Conservation (phyloP, 2,797 vertebrate genomes). For the Sitta carolinensis region DNA sequence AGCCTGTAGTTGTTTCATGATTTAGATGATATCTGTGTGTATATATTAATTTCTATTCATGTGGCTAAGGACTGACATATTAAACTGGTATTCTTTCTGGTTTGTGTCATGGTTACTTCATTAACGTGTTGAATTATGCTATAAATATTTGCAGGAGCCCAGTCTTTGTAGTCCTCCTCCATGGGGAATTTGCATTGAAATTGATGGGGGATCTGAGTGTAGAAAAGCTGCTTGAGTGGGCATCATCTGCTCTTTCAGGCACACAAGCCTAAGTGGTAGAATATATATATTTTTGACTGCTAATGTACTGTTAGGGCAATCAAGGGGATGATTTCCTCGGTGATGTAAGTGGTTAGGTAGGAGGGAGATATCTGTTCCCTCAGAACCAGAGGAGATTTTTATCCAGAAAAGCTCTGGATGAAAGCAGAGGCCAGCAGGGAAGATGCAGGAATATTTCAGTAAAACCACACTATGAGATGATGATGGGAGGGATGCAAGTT, state of each 20-base stretch:
- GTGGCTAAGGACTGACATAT: neutral
- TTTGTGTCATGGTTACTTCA: constrained; percentile 37
- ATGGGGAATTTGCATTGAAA: constrained; percentile 38
- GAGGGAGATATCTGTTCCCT: neutral
- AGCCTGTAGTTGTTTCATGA: constrained; percentile 15
- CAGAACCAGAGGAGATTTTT: neutral
- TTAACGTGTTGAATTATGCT: neutral
- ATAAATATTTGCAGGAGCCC: constrained; percentile 1
- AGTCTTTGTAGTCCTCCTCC: neutral
- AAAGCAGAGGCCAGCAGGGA: neutral
- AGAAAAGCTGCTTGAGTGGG: neutral
- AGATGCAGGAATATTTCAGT: neutral
- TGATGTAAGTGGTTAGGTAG: neutral
- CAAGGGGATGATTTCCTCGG: neutral
- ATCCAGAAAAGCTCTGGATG: neutral
- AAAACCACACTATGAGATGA: neutral
- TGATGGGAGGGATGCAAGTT: neutral
- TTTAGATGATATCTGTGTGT: constrained; percentile 38
- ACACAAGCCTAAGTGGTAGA: neutral
- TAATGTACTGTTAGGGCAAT: neutral
- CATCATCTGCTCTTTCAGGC: constrained; percentile 38
- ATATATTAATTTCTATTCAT: constrained; percentile 12
- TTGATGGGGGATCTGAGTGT: neutral
- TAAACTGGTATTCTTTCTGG: constrained; percentile 36
- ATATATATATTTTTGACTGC: neutral